Percentiles rank a stretch among this genome's conserved stretches.
Evolutionary conservation across 2,113 vertebrate species (phyloP).

Genomic region (Calypte anna): DNA sequence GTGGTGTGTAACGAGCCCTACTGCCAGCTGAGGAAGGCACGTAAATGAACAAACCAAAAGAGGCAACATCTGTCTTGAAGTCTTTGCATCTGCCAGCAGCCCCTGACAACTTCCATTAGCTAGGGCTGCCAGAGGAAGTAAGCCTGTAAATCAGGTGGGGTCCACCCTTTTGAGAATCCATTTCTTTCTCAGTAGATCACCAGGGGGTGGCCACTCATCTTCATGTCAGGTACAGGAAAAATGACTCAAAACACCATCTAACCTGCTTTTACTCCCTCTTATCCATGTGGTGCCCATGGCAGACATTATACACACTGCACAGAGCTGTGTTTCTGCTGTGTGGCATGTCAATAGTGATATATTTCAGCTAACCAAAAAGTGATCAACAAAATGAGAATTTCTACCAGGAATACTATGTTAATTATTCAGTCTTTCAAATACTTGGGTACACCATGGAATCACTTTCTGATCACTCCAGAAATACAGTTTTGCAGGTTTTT

Average conservation of each 20-base stretch:
- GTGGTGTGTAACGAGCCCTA: background rate
- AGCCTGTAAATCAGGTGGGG: background rate
- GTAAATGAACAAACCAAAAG: background rate
- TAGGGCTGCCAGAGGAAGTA: background rate
- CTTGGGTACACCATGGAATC: background rate
- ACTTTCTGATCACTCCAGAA: background rate
- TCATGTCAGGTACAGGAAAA: background rate
- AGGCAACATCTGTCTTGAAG: background rate
- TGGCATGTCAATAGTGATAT: background rate
- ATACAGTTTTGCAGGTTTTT: background rate
- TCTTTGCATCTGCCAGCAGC: background rate
- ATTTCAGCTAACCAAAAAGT: background rate
- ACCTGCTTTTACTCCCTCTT: background rate
- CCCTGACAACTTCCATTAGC: background rate
- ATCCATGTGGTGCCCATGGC: background rate
- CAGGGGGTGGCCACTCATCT: background rate
- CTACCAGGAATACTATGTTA: background rate
- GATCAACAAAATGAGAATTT: background rate
- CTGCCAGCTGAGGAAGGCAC: accelerated
- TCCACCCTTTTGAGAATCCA: background rate
- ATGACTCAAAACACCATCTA: background rate
- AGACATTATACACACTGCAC: background rate
- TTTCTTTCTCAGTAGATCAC: background rate
- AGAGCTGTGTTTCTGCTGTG: background rate
- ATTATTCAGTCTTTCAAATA: background rate